Conservation (phyloP, 2,797 vertebrate species). For the Cyclopterus lumpus region DNA sequence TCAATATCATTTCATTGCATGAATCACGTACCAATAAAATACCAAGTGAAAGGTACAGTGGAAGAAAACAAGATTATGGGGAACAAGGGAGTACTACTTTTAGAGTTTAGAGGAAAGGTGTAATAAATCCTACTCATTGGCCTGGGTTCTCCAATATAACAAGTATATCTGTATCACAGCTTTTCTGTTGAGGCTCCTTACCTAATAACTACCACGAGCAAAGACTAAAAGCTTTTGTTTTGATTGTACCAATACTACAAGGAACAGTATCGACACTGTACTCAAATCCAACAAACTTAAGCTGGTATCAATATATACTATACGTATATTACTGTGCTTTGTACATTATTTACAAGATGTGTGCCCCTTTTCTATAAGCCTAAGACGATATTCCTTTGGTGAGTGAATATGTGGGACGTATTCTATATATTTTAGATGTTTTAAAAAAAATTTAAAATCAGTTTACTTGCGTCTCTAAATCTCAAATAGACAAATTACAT, state of each 20-base stretch:
- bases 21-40: background rate
- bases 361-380: too few species aligned
- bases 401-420: too few species aligned
- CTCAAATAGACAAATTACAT: too few species aligned
- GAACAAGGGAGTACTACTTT: background rate
- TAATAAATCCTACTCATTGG: background rate
- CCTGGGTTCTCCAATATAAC: background rate
- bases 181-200: background rate
- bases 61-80: conserved; percentile 6
- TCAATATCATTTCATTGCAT: background rate
- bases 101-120: background rate
- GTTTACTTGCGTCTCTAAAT: too few species aligned
- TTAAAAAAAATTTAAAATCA: too few species aligned
- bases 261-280: background rate
- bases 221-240: background rate
- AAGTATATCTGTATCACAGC: background rate
- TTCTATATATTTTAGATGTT: too few species aligned
- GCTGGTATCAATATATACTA: background rate
- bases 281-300: background rate
- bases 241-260: background rate
- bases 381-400: too few species aligned
- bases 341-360: background rate
- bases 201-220: background rate
- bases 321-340: background rate
- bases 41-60: background rate